phyloP scores from a whole-genome alignment of 2,797 vertebrate species.

The Micrastur ruficollis region DNA sequence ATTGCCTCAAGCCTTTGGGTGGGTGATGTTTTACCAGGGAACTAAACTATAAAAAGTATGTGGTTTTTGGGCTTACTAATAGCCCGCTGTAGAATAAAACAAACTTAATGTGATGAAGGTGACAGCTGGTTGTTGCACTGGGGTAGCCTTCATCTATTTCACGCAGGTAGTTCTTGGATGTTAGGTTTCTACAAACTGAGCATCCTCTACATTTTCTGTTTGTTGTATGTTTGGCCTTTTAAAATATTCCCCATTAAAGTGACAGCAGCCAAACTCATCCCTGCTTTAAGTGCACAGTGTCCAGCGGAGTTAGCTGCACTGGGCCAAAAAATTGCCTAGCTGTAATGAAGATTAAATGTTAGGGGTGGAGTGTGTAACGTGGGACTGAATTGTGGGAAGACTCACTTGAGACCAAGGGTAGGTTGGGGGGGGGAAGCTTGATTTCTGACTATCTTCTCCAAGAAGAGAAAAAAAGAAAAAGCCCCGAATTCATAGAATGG shows the following conservation, averaged over 20 bases:
- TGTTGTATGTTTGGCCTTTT: not conserved
- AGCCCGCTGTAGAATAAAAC: not conserved
- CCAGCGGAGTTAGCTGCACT: not conserved
- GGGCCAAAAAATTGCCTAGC: not conserved
- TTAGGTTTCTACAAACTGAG: not conserved
- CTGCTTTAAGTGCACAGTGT: not conserved
- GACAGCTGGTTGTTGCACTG: not conserved
- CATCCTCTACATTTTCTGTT: not conserved
- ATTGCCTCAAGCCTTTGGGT: slow-evolving; percentile 1
- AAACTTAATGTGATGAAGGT: not conserved
- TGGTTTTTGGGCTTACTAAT: not conserved
- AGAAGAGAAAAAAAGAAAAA: not conserved
- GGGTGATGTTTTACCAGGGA: slow-evolving; percentile 31
- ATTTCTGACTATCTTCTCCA: not conserved
- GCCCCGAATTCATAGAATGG: too few relatives aligned
- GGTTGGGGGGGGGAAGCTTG: not conserved
- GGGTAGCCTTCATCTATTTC: not conserved
- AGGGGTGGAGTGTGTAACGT: not conserved
- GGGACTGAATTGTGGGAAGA: not conserved
- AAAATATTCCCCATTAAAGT: not conserved
- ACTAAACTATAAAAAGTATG: not conserved
- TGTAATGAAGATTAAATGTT: not conserved
- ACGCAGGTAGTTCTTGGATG: not conserved
- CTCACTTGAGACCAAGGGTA: not conserved
- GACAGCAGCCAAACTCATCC: not conserved